Conservation (phyloP, 2,113 vertebrate genomes). For the Gambusia holbrooki region DNA sequence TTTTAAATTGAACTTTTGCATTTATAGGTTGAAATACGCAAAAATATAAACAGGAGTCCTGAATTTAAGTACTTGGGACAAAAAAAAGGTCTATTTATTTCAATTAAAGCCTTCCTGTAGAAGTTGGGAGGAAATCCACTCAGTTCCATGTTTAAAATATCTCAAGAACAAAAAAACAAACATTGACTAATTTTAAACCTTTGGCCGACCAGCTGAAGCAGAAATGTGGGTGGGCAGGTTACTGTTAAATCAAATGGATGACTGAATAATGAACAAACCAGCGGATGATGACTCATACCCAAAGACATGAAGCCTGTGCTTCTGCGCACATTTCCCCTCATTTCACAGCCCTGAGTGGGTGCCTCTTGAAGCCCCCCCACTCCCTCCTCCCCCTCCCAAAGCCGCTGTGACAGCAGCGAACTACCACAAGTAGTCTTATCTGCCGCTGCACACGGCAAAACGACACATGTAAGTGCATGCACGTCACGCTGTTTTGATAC, state of each 20-base stretch:
- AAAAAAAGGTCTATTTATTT: too few species aligned
- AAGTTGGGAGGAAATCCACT: not conserved
- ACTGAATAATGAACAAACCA: constrained; percentile 26
- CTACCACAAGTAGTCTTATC: constrained; percentile 50
- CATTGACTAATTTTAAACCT: not conserved
- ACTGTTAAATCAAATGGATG: constrained; percentile 13
- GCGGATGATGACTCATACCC: constrained; percentile 24
- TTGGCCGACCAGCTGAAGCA: not conserved
- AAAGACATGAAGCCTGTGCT: not conserved
- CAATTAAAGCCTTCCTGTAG: not conserved
- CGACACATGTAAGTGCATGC: constrained; percentile 20
- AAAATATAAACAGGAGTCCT: too few species aligned
- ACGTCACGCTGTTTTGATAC: constrained; percentile 15
- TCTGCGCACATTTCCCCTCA: not conserved
- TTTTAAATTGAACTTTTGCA: not conserved
- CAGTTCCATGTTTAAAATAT: not conserved
- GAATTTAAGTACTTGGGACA: too few species aligned
- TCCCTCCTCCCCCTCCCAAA: constrained; percentile 12
- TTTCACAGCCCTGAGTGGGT: constrained; percentile 4
- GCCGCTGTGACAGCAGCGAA: not conserved
- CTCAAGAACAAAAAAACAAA: constrained; percentile 8
- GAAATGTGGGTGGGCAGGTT: constrained; percentile 15
- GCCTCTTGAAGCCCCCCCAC: constrained; percentile 25
- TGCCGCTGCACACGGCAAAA: constrained; percentile 15
- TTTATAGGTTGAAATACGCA: not conserved